These are phyloP conservation scores for Larimichthys polyactis DNA, from an alignment of 2,113 vertebrate genomes.

Conservation along the genomic window DNA sequence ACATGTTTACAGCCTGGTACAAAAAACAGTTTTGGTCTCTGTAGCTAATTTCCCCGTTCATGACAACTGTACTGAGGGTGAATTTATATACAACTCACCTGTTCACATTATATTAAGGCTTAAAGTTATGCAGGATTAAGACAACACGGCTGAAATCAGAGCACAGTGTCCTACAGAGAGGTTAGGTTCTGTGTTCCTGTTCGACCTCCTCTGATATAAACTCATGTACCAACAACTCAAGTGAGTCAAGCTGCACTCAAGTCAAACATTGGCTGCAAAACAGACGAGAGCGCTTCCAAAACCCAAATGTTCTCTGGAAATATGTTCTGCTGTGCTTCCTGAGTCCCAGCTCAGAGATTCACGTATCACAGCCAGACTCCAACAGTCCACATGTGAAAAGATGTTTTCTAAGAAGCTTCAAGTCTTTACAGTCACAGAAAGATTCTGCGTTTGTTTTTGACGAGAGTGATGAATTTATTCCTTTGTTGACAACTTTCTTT, in stretches of 20 bases:
- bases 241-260: slow-evolving; percentile 15
- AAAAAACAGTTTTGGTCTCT: no score
- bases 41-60: no score
- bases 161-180: no score
- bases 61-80: no score
- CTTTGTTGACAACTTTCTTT: slow-evolving; percentile 37
- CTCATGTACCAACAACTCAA: not conserved
- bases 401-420: slow-evolving; percentile 10
- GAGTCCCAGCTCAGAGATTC: slow-evolving; percentile 29
- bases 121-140: no score
- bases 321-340: slow-evolving; percentile 49
- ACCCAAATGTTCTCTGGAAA: slow-evolving; percentile 53
- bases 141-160: no score
- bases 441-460: not conserved
- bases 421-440: slow-evolving; percentile 2
- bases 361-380: slow-evolving; percentile 23
- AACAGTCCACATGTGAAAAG: not conserved
- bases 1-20: no score
- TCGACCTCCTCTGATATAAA: not conserved
- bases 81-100: no score
- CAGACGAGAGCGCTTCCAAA: slow-evolving; percentile 23
- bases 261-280: slow-evolving; percentile 41
- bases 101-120: no score
- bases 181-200: not conserved
- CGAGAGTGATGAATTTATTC: slow-evolving; percentile 46